These are phyloP conservation scores for Miniopterus natalensis DNA, from an alignment of 2,113 vertebrate species.

Conservation along the genomic window DNA sequence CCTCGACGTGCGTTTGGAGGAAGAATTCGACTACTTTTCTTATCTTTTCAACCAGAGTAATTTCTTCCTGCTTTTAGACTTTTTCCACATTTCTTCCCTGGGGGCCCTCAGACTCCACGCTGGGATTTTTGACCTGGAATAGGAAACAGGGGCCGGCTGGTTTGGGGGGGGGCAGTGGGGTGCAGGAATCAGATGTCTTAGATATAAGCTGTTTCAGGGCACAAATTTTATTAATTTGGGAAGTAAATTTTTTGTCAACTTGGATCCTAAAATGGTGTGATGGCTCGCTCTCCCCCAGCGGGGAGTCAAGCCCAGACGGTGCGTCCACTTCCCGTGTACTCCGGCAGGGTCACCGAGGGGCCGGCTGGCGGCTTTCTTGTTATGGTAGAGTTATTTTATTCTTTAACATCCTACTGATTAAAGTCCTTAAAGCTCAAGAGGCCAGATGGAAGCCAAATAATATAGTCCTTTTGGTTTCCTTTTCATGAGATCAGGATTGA, in stretches of 20 bases:
- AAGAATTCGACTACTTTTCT: background rate
- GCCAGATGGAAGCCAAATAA: constrained; percentile 41
- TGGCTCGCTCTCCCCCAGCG: background rate
- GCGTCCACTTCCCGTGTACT: background rate
- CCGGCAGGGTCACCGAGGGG: constrained; percentile 31
- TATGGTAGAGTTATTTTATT: constrained; percentile 42
- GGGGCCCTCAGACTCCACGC: background rate
- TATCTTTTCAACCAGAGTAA: background rate
- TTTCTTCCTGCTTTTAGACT: background rate
- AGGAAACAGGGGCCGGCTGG: background rate
- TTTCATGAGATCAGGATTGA: background rate
- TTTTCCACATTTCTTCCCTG: background rate
- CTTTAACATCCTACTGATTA: constrained; percentile 1
- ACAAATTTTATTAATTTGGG: background rate
- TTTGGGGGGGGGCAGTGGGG: background rate
- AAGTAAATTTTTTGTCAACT: background rate
- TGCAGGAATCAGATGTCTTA: background rate
- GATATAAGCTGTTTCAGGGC: background rate
- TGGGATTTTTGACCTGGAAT: background rate
- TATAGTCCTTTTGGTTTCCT: background rate
- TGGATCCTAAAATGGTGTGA: background rate
- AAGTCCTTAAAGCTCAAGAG: constrained; percentile 39
- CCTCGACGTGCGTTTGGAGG: background rate
- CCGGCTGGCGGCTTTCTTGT: constrained; percentile 51
- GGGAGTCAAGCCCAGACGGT: background rate